Conservation (phyloP, 2,113 vertebrate genomes). For the Sylvietta virens region DNA sequence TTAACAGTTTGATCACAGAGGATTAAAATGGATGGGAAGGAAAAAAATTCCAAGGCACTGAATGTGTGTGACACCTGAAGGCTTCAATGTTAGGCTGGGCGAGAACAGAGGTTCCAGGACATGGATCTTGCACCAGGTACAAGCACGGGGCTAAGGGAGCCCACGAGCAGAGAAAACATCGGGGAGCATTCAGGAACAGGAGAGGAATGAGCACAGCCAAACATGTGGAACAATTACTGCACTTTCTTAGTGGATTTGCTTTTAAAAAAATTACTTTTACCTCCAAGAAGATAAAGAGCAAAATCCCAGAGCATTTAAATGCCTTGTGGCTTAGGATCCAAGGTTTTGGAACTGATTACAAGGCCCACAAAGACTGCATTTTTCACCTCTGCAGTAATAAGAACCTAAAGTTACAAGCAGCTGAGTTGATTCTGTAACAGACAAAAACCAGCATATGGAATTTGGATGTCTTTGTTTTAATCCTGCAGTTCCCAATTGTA, state of each 20-base stretch:
- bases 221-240: not conserved
- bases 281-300: constrained; percentile 20
- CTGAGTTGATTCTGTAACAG: not conserved
- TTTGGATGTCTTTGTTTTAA: constrained; percentile 33
- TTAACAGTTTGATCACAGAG: constrained; percentile 51
- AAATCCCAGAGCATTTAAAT: not conserved
- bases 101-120: not conserved
- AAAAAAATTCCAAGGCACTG: constrained; percentile 22
- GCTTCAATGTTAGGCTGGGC: constrained; percentile 27
- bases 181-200: constrained; percentile 19
- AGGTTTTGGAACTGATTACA: constrained; percentile 31
- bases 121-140: constrained; percentile 1
- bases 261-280: constrained; percentile 35
- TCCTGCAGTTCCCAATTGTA: not conserved
- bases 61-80: constrained; percentile 50
- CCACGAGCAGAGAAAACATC: constrained; percentile 2
- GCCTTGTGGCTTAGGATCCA: not conserved
- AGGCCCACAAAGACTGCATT: constrained; percentile 9
- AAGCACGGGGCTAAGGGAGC: not conserved
- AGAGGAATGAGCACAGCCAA: not conserved
- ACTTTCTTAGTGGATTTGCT: not conserved
- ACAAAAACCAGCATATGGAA: not conserved
- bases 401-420: not conserved
- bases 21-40: constrained; percentile 27
- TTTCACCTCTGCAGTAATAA: constrained; percentile 54